Evolutionary conservation across 2,113 vertebrate genomes (phyloP).

Genomic region (Aegotheles bennettii): DNA sequence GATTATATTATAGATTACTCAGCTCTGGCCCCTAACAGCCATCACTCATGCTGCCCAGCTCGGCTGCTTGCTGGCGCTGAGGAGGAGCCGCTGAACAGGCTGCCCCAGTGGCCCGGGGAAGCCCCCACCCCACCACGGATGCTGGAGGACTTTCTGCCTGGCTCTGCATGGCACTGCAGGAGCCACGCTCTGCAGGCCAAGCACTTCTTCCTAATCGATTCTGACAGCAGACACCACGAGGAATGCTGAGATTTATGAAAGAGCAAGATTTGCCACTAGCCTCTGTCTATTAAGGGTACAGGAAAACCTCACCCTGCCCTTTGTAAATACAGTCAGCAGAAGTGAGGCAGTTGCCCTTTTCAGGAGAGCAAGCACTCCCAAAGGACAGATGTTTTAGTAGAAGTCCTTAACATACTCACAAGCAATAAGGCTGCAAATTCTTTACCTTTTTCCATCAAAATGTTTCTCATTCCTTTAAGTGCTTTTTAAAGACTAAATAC

Average conservation of each 20-base stretch:
- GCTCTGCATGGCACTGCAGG: neutral
- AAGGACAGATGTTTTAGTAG: neutral
- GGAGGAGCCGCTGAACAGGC: neutral
- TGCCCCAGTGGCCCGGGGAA: fast-evolving
- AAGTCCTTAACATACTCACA: neutral
- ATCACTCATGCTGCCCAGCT: neutral
- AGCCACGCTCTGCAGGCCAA: neutral
- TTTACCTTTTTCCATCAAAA: neutral
- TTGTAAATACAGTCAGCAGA: conserved; percentile 25
- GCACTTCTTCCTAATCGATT: conserved; percentile 6
- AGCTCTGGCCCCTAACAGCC: neutral
- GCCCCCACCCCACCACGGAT: fast-evolving
- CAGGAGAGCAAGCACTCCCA: neutral
- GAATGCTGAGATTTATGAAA: conserved; percentile 21
- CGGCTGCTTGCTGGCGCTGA: neutral
- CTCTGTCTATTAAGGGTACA: conserved; percentile 6
- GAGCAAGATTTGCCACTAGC: conserved; percentile 49
- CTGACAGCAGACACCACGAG: conserved; percentile 14
- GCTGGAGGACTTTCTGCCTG: neutral
- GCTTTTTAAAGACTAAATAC: neutral
- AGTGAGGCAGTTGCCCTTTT: conserved; percentile 51
- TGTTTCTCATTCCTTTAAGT: neutral
- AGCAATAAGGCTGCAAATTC: neutral
- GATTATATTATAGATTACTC: conserved; percentile 41
- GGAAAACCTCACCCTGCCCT: conserved; percentile 8